Conservation (phyloP, 1,140 invertebrate genomes). For the Triops cancriformis region DNA sequence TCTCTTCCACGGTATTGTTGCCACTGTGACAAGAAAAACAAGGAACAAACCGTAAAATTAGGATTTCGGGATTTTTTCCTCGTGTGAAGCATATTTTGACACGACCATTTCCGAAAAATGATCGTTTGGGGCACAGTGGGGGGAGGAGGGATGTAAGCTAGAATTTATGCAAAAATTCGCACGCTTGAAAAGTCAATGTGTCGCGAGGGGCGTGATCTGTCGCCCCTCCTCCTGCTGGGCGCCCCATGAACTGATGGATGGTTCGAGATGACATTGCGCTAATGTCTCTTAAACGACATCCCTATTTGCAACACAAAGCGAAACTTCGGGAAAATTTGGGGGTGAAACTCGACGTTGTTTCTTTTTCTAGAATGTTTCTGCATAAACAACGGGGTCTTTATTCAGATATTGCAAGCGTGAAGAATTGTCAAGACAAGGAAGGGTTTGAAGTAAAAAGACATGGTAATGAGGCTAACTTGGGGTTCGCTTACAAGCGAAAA, state of each 20-base stretch:
- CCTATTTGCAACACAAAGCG: background rate
- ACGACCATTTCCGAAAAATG: background rate
- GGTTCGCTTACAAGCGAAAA: background rate
- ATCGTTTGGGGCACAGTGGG: background rate
- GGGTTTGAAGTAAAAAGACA: background rate
- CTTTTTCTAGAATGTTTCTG: background rate
- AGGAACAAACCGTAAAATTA: background rate
- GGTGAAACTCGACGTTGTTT: no score
- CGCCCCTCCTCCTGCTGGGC: background rate
- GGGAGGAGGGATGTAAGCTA: background rate
- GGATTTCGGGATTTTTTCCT: background rate
- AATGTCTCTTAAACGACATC: background rate
- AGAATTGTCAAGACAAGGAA: background rate
- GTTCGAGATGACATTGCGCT: background rate
- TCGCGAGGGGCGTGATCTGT: background rate
- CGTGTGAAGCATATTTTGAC: background rate
- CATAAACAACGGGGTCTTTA: background rate
- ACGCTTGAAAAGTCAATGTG: background rate
- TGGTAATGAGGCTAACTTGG: background rate
- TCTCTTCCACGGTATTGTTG: background rate
- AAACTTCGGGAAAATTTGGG: no score
- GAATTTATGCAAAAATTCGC: conserved; percentile 2
- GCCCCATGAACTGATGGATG: background rate
- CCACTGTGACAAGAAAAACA: background rate
- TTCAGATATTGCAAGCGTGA: background rate